Evolutionary conservation across 2,888 invertebrate genomes (phyloP).

Genomic region (Brenthis ino): DNA sequence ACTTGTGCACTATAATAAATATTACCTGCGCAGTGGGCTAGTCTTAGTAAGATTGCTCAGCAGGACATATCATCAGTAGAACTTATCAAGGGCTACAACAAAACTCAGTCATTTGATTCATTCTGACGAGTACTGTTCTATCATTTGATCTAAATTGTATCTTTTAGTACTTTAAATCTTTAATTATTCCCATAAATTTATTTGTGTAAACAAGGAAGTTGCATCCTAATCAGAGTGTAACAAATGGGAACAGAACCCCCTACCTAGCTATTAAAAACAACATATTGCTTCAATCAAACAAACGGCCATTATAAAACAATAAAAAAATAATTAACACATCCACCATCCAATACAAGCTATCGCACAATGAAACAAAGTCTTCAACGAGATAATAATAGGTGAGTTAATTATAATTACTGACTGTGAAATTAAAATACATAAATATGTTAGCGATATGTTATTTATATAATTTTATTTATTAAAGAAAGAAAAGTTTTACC

Average conservation of each 20-base stretch:
- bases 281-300: conserved; percentile 24
- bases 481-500: not conserved
- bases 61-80: too few species aligned
- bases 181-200: too few species aligned
- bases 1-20: too few species aligned
- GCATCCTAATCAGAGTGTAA: not conserved
- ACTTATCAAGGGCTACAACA: too few species aligned
- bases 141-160: too few species aligned
- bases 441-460: conserved; percentile 12
- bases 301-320: conserved; percentile 39
- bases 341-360: conserved; percentile 26
- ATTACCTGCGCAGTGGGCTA: too few species aligned
- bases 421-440: conserved; percentile 22
- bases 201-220: not conserved
- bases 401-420: conserved; percentile 57
- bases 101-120: too few species aligned
- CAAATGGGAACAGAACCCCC: conserved; percentile 1
- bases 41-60: too few species aligned
- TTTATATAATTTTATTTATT: conserved; percentile 13
- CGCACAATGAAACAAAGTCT: conserved; percentile 43
- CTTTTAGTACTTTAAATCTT: too few species aligned
- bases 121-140: too few species aligned
- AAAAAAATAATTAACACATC: conserved; percentile 47
- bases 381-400: conserved; percentile 60
- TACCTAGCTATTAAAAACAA: conserved; percentile 1